Percentiles rank a stretch among this genome's conserved stretches.
Evolutionary conservation across 2,888 invertebrate species (phyloP).

Genomic region (Troides helena): DNA sequence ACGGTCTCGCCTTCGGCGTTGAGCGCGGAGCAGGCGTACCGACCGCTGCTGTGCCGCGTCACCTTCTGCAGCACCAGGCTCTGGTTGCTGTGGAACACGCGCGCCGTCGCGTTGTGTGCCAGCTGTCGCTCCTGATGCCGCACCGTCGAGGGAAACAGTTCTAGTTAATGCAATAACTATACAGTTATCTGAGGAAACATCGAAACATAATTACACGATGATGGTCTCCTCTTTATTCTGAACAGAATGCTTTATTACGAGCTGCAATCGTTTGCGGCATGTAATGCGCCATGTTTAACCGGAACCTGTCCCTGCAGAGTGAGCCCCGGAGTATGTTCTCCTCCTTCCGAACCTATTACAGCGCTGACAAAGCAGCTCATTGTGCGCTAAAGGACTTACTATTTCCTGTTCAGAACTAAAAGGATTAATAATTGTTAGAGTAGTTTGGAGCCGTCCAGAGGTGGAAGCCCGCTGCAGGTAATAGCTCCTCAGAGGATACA

Average conservation of each 20-base stretch:
- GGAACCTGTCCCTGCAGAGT: background rate
- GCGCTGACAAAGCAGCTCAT: conserved; percentile 58
- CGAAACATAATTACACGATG: background rate
- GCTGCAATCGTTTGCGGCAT: background rate
- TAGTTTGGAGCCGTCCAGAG: conserved; percentile 38
- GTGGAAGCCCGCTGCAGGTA: conserved; percentile 30
- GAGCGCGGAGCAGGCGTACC: conserved; percentile 92
- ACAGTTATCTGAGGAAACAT: no score
- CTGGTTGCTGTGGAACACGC: conserved; percentile 94
- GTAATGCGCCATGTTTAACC: background rate
- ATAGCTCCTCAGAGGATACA: conserved; percentile 16
- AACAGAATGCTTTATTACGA: background rate
- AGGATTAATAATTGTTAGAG: conserved; percentile 48
- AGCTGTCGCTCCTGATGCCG: conserved; percentile 84
- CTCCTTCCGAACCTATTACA: conserved; percentile 28
- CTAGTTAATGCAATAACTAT: background rate
- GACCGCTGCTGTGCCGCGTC: conserved; percentile 90
- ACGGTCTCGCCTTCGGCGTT: conserved; percentile 93
- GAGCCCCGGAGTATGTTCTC: background rate
- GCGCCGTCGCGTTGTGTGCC: conserved; percentile 91
- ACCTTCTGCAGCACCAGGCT: conserved; percentile 95
- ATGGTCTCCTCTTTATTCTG: background rate
- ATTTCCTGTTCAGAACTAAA: conserved; percentile 56
- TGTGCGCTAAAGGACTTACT: conserved; percentile 55
- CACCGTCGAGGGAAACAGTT: no score